phyloP scores from a whole-genome alignment of 2,888 invertebrate genomes.

The Dichetophora obliterata region DNA sequence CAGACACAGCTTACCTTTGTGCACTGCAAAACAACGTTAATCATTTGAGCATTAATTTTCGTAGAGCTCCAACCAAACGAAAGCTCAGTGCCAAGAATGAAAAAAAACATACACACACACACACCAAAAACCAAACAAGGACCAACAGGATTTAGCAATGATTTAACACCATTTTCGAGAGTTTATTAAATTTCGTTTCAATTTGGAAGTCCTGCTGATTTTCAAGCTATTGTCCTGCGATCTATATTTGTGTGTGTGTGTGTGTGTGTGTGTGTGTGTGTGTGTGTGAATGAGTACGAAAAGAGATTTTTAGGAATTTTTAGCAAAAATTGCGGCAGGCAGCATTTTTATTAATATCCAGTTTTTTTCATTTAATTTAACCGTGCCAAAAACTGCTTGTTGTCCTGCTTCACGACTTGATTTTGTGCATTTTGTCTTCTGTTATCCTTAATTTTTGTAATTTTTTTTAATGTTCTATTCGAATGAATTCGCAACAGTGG shows the following conservation, averaged over 20 bases:
- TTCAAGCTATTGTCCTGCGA: neutral
- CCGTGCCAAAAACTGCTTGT: too few relatives aligned
- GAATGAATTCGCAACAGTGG: too few relatives aligned
- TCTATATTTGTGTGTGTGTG: neutral
- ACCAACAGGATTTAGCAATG: constrained; percentile 21
- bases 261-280: constrained; percentile 22
- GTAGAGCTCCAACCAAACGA: neutral
- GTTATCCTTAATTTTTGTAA: neutral
- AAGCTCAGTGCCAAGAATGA: neutral
- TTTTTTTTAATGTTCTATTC: neutral
- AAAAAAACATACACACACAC: neutral
- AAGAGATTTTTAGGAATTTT: constrained; percentile 46
- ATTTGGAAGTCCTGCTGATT: neutral
- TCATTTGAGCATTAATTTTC: neutral
- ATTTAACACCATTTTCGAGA: constrained; percentile 18
- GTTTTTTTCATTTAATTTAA: neutral
- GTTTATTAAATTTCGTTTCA: constrained; percentile 31
- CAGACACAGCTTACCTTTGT: neutral
- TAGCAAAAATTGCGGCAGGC: constrained; percentile 37
- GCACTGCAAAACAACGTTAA: neutral
- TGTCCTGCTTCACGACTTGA: neutral
- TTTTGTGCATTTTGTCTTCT: neutral
- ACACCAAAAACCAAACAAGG: neutral
- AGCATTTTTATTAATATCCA: constrained; percentile 13
- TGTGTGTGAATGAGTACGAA: constrained; percentile 42